Conservation (phyloP, 2,797 vertebrate species). For the Girardinus metallicus region DNA sequence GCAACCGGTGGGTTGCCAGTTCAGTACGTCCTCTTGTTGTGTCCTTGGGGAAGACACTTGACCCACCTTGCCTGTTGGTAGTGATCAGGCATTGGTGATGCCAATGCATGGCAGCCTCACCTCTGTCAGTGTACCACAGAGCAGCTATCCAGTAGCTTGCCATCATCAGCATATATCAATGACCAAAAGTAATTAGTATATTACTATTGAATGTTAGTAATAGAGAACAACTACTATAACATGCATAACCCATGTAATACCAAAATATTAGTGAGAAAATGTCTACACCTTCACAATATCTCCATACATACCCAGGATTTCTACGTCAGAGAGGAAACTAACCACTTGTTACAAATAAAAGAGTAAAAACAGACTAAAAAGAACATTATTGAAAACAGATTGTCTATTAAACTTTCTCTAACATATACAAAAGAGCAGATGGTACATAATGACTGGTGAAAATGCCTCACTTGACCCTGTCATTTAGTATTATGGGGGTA, state of each 20-base stretch:
- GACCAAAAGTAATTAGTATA: too few relatives aligned
- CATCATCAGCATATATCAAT: too few relatives aligned
- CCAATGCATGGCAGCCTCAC: too few relatives aligned
- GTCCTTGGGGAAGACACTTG: too few relatives aligned
- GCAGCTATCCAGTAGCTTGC: too few relatives aligned
- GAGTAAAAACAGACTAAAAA: background rate
- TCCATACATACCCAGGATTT: background rate
- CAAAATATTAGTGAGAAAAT: background rate
- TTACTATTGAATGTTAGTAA: too few relatives aligned
- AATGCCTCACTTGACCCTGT: constrained; percentile 23
- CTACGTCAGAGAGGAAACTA: background rate
- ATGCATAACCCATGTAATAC: background rate
- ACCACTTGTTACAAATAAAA: background rate
- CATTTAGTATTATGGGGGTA: background rate
- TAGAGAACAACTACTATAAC: background rate
- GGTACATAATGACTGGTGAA: background rate
- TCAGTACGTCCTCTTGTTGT: too few relatives aligned
- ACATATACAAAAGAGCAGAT: background rate
- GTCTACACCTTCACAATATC: background rate
- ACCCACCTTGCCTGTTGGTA: too few relatives aligned
- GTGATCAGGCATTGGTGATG: too few relatives aligned
- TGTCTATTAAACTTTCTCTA: background rate
- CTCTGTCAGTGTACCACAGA: too few relatives aligned
- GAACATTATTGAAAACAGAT: background rate
- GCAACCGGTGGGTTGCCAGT: too few relatives aligned